Evolutionary conservation across 2,113 vertebrate species (phyloP).

Genomic region (Lepus europaeus): DNA sequence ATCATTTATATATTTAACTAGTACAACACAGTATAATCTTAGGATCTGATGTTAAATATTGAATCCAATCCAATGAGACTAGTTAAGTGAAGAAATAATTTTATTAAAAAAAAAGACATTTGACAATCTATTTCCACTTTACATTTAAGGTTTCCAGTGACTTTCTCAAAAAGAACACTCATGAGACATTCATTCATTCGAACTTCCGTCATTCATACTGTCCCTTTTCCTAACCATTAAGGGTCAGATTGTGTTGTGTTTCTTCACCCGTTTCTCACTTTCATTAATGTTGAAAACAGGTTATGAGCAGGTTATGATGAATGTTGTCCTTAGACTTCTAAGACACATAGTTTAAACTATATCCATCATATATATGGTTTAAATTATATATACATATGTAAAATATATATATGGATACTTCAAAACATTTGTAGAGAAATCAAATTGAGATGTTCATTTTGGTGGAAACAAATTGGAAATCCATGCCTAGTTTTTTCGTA

Average conservation of each 20-base stretch:
- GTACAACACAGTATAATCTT: background rate
- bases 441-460: no score
- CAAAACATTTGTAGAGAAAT: no score
- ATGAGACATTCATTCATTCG: background rate
- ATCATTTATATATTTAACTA: conserved; percentile 45
- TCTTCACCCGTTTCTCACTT: conserved; percentile 4
- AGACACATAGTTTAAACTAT: background rate
- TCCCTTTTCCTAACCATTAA: background rate
- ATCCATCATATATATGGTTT: background rate
- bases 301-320: background rate
- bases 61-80: background rate
- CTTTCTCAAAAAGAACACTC: background rate
- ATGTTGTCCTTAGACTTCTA: background rate
- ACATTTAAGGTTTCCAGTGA: background rate
- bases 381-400: no score
- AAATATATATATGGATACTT: background rate
- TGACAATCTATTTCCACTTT: background rate
- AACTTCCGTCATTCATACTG: background rate
- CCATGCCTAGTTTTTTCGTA: no score
- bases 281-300: background rate
- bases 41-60: background rate
- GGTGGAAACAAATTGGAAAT: no score
- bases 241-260: background rate
- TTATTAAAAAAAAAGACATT: background rate
- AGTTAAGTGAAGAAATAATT: conserved; percentile 6